Conservation (phyloP, 2,797 vertebrate species). For the Notamacropus eugenii region DNA sequence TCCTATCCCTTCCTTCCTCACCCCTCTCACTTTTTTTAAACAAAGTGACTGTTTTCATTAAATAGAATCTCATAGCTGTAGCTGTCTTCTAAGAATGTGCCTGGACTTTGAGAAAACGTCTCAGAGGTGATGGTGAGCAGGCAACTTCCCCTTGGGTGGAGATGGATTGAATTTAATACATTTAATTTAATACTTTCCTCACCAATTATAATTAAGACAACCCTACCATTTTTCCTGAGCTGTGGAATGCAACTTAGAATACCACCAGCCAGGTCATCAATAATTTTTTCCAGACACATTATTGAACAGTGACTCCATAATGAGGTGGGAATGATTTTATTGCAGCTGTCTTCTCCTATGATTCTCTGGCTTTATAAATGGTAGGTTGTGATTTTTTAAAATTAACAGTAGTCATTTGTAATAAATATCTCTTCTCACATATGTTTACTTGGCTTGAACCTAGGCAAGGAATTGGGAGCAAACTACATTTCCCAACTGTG, state of each 20-base stretch:
- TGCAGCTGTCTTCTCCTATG: neutral
- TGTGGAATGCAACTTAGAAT: neutral
- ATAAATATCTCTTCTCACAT: neutral
- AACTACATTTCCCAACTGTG: no score
- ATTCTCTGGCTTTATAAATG: neutral
- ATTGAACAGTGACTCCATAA: neutral
- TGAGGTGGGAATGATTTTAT: rapidly evolving
- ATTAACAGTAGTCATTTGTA: neutral
- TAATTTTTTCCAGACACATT: neutral
- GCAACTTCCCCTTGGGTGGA: neutral
- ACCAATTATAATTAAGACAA: neutral
- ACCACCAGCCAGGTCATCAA: neutral
- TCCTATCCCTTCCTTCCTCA: neutral
- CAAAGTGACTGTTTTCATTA: constrained; percentile 28
- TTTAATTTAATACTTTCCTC: neutral
- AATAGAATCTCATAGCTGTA: neutral
- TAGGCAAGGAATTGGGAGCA: neutral
- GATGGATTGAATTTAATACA: neutral
- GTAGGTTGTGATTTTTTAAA: neutral
- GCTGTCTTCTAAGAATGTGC: neutral
- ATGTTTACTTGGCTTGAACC: neutral
- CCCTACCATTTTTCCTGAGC: neutral
- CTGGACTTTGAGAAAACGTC: constrained; percentile 1
- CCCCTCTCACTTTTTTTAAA: constrained; percentile 38
- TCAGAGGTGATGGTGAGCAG: neutral